Conservation (phyloP, 1,140 invertebrate species). For the Apocrypta bakeri region DNA sequence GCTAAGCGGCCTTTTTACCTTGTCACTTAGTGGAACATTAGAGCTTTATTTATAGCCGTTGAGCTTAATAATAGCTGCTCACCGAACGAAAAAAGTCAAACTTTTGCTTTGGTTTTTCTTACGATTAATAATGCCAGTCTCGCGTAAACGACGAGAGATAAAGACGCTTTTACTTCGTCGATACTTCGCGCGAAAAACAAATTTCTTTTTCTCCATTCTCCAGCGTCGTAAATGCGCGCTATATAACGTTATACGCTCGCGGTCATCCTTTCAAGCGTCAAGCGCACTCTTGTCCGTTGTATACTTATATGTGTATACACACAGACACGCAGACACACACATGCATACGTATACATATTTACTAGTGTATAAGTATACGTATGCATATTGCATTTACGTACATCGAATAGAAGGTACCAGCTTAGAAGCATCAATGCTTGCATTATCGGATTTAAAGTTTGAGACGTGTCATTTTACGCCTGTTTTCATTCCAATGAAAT, state of each 20-base stretch:
- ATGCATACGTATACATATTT: too few species aligned
- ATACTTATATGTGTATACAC: too few species aligned
- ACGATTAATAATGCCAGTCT: not conserved
- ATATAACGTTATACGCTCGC: not conserved
- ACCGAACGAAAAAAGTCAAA: not conserved
- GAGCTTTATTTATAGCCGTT: conserved; percentile 28
- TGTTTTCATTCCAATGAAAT: not conserved
- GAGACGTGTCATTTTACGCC: conserved; percentile 13
- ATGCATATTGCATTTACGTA: too few species aligned
- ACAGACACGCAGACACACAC: too few species aligned
- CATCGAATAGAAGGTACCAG: not conserved
- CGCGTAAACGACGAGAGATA: too few species aligned
- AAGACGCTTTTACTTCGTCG: too few species aligned
- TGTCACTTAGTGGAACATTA: not conserved
- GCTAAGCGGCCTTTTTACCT: conserved; percentile 10
- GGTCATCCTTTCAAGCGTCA: conserved; percentile 33
- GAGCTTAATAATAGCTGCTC: conserved; percentile 18
- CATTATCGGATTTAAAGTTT: conserved; percentile 39
- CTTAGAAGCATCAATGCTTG: conserved; percentile 12
- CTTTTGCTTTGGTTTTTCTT: not conserved
- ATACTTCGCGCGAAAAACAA: not conserved
- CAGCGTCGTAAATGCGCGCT: not conserved
- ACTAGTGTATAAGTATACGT: too few species aligned
- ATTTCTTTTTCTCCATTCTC: not conserved
- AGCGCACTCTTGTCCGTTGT: not conserved